A percentile compares a stretch with the other conserved stretches of the same genome.
Evolutionary conservation across 2,888 invertebrate species (phyloP).

Genomic region (Xestia rhomboidea): DNA sequence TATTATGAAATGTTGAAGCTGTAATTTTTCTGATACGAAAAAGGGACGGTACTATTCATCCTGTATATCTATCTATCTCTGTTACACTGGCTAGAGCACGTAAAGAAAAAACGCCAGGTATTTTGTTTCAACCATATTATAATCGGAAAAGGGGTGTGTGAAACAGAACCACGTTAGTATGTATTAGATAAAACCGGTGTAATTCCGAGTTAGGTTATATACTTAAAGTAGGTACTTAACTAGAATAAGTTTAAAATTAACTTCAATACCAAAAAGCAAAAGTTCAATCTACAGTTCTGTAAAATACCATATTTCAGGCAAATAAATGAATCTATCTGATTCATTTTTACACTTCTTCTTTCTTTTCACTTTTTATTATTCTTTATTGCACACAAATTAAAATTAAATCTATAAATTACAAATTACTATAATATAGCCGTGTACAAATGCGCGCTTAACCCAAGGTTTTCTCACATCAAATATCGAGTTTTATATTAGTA

Average conservation of each 20-base stretch:
- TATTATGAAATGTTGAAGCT: no score
- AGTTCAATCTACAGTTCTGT: not conserved
- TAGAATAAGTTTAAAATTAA: not conserved
- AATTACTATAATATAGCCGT: no score
- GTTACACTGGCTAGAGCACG: not conserved
- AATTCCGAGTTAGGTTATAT: not conserved
- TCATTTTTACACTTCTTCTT: no score
- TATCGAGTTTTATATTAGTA: not conserved
- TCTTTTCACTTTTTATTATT: no score
- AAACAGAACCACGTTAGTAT: not conserved
- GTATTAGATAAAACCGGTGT: not conserved
- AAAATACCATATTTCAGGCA: no score
- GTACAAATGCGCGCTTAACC: no score
- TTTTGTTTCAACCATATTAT: not conserved
- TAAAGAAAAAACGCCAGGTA: not conserved
- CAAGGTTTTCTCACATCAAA: no score
- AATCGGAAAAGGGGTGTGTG: not conserved
- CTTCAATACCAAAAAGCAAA: not conserved
- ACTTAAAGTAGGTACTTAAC: not conserved
- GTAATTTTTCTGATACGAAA: not conserved
- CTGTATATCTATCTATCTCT: not conserved
- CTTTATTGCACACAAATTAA: no score
- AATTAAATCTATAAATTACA: no score
- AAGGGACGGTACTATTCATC: not conserved
- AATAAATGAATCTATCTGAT: no score